Evolutionary conservation across 2,888 invertebrate genomes (phyloP).

Genomic region (Chrysodeixis includens): DNA sequence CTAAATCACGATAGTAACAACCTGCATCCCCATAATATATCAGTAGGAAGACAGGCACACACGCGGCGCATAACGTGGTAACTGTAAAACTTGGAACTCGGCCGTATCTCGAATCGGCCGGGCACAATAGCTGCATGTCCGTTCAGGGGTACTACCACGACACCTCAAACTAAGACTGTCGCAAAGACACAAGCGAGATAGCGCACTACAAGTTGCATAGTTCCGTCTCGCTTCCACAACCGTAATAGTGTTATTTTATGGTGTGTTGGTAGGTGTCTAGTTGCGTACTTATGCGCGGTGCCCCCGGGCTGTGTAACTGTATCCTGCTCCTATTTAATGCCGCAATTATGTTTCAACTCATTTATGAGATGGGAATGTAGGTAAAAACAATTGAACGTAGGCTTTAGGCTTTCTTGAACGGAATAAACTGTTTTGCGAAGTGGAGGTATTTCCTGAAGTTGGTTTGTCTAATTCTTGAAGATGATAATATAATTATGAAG

Average conservation of each 20-base stretch:
- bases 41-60: slow-evolving; percentile 52
- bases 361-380: slow-evolving; percentile 37
- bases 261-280: not conserved
- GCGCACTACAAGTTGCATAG: too few relatives aligned
- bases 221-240: too few relatives aligned
- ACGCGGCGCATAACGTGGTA: slow-evolving; percentile 55
- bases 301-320: slow-evolving; percentile 61
- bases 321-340: slow-evolving; percentile 53
- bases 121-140: slow-evolving; percentile 65
- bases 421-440: too few relatives aligned
- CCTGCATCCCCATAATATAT: slow-evolving; percentile 43
- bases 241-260: too few relatives aligned
- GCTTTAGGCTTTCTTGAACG: not conserved
- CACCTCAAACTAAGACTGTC: too few relatives aligned
- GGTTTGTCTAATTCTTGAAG: too few relatives aligned
- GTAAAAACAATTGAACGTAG: not conserved
- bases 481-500: too few relatives aligned
- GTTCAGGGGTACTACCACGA: slow-evolving; percentile 25
- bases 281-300: slow-evolving; percentile 58
- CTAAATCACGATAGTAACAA: slow-evolving; percentile 34
- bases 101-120: slow-evolving; percentile 60
- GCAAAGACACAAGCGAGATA: too few relatives aligned
- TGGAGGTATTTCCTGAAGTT: too few relatives aligned
- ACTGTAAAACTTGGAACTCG: slow-evolving; percentile 62
- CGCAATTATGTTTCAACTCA: slow-evolving; percentile 48